These are phyloP conservation scores for Physocephala rufipes DNA, from an alignment of 2,888 invertebrate genomes.

Conservation along the genomic window DNA sequence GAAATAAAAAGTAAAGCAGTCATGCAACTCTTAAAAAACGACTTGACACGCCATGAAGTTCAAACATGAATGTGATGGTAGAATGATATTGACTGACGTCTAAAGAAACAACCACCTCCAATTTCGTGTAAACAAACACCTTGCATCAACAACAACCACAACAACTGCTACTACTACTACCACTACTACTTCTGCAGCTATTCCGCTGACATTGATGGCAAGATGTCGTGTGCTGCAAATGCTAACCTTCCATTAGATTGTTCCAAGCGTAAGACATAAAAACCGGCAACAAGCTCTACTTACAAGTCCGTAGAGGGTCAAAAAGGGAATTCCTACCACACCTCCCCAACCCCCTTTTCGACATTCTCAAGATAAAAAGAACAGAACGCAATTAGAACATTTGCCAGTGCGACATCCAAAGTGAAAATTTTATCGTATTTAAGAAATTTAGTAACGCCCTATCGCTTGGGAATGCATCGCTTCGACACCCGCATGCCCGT, in stretches of 20 bases:
- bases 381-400: neutral
- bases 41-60: slow-evolving; percentile 32
- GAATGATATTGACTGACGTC: slow-evolving; percentile 24
- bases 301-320: no score
- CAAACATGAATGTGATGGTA: slow-evolving; percentile 33
- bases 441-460: slow-evolving; percentile 7
- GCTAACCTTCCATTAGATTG: neutral
- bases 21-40: slow-evolving; percentile 10
- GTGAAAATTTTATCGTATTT: slow-evolving; percentile 19
- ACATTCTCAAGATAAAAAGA: neutral
- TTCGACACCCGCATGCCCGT: neutral
- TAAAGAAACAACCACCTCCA: slow-evolving; percentile 18
- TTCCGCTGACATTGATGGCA: no score
- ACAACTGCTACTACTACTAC: no score
- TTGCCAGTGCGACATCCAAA: slow-evolving; percentile 12
- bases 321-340: neutral
- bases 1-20: slow-evolving; percentile 2
- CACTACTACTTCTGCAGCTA: no score
- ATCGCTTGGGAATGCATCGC: neutral
- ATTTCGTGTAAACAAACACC: neutral
- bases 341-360: neutral
- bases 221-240: neutral
- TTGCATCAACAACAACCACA: slow-evolving; percentile 1
- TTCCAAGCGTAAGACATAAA: slow-evolving; percentile 8
- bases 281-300: neutral